Base-by-base conservation (phyloP, 2,888 invertebrate genomes). In the Drosophila meridiana region DNA sequence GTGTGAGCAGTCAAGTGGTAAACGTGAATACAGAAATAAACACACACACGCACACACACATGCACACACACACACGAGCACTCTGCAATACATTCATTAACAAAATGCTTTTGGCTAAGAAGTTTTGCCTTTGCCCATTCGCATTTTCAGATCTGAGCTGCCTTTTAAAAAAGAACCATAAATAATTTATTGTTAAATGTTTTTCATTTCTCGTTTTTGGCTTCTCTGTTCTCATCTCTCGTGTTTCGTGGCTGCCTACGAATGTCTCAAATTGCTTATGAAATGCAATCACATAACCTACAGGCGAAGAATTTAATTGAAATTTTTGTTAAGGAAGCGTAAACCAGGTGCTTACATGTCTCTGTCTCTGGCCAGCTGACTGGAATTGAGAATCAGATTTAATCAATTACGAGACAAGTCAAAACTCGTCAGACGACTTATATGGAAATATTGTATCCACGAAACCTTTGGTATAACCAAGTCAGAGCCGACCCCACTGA, bases 21-120 rank as follows among this genome's bases (percentile, higher is more conserved):
- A 83, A 77, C 68, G 73, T 76, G 70, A 76, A 73, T 57, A 69
- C 76, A 76, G 70, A 64, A 40, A 63, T 69, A 36, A 70, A 56
- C 61, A 59, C 61, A 72, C 48, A 48, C 26, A 43, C 40, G 60
- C n/a, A 73, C 48, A 38, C 34, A 53, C 60, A 59, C 13, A 62
- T 50, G 47, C 30, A 57, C 28, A 52, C 43, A 43, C 28, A 56
- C 13, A 61, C 52, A 61, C 48, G 40, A 57, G 74, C 64, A 63
- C 74, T 65, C 57, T 65, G 81, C 73, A 73, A 82, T 78, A 84
- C 78, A 81, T 73, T 85, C 87, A 85, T 87, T 85, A 87, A 87
- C 79, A 83, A 81, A 87, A 85, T 83, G 85, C 83, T 83, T 81
- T 78, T 67, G 87, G 77, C 84, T 80, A 82, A 84, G 76, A 87